Evolutionary conservation across 1,140 invertebrate species (phyloP).

Genomic region (Trachymyrmex septentrionalis): DNA sequence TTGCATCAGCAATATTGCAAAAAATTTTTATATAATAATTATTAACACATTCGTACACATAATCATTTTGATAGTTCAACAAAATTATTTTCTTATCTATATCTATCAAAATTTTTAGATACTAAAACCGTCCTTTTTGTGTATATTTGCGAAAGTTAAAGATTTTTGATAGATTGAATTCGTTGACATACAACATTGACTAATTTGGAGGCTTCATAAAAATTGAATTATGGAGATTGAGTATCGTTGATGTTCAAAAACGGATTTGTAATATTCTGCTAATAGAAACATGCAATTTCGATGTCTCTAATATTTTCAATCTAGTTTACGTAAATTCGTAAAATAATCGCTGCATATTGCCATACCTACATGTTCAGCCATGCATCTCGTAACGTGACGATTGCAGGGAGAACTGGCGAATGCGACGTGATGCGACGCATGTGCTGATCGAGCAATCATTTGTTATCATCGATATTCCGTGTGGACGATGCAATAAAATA

Average conservation of each 20-base stretch:
- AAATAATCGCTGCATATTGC: background rate
- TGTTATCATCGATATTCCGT: constrained; percentile 36
- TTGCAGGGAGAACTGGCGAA: background rate
- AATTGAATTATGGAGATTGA: too few relatives aligned
- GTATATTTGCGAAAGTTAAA: too few relatives aligned
- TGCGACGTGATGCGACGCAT: background rate
- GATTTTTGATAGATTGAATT: background rate
- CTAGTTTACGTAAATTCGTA: background rate
- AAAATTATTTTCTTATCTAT: too few relatives aligned
- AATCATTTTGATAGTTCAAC: too few relatives aligned
- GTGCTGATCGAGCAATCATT: constrained; percentile 51
- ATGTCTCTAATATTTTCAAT: background rate
- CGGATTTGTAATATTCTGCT: background rate
- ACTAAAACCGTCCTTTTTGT: too few relatives aligned
- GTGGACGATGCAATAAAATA: constrained; percentile 57
- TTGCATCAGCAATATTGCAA: too few relatives aligned
- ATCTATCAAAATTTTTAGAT: too few relatives aligned
- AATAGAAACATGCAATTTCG: constrained; percentile 27
- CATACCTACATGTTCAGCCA: too few relatives aligned
- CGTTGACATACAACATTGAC: background rate
- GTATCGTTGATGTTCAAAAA: background rate
- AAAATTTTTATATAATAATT: too few relatives aligned
- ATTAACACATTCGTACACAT: too few relatives aligned
- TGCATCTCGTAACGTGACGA: background rate
- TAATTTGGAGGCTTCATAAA: too few relatives aligned